Conservation (phyloP, 1,140 invertebrate genomes). For the Atta cephalotes region DNA sequence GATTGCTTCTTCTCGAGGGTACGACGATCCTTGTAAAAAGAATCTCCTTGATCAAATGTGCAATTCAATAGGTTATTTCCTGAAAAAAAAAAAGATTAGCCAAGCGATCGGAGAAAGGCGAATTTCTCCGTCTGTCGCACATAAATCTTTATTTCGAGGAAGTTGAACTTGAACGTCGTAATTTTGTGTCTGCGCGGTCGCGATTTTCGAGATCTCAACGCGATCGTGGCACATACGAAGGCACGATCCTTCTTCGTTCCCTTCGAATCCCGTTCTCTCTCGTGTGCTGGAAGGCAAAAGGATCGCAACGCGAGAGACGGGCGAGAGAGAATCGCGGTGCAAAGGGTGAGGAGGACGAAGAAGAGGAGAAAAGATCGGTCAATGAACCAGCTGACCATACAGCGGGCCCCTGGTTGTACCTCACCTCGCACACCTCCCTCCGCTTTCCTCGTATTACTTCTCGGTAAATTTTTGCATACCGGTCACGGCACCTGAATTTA, state of each 20-base stretch:
- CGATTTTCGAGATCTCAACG: constrained; percentile 32
- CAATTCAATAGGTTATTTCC: constrained; percentile 6
- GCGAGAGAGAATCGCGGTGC: constrained; percentile 21
- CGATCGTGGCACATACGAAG: neutral
- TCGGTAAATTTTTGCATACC: constrained; percentile 66
- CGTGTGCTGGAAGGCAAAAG: constrained; percentile 40
- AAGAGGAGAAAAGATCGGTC: constrained; percentile 73
- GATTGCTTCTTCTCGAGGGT: neutral
- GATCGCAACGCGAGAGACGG: neutral
- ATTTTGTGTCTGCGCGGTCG: neutral
- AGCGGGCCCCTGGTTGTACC: constrained; percentile 32
- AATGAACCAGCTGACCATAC: constrained; percentile 77
- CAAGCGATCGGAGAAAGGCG: constrained; percentile 43
- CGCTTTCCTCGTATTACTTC: constrained; percentile 38
- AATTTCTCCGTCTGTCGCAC: constrained; percentile 14
- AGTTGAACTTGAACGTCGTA: neutral
- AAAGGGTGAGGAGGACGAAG: constrained; percentile 48
- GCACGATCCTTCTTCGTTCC: constrained; percentile 37
- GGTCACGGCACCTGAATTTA: constrained; percentile 57
- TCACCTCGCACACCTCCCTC: constrained; percentile 21
- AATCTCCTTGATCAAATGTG: constrained; percentile 3
- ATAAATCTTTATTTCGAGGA: constrained; percentile 45
- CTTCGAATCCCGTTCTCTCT: constrained; percentile 26
- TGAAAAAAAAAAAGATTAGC: neutral
- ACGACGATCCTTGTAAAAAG: neutral